Evolutionary conservation across 2,113 vertebrate genomes (phyloP).

Genomic region (Sakesphorus luctuosus): DNA sequence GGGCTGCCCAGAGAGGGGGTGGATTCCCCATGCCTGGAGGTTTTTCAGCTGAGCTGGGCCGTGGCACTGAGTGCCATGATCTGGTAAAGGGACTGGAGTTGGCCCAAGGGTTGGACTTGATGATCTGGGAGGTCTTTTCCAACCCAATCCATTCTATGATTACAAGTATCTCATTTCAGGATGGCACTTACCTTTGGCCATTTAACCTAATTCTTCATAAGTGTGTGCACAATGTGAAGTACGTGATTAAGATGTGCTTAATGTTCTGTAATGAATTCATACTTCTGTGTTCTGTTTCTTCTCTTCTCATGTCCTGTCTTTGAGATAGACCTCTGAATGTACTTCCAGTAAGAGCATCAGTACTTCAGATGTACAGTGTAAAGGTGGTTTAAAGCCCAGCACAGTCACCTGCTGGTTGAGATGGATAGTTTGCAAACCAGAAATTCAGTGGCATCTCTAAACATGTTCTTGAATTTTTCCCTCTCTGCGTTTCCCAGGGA

Average conservation of each 20-base stretch:
- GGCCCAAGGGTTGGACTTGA: no score
- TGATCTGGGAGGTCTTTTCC: no score
- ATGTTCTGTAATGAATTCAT: not conserved
- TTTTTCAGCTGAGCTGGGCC: no score
- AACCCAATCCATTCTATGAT: no score
- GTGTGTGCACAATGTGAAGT: not conserved
- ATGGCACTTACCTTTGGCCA: not conserved
- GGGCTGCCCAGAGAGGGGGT: no score
- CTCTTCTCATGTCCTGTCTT: not conserved
- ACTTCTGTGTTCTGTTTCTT: not conserved
- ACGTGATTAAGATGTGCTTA: not conserved
- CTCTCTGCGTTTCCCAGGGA: not conserved
- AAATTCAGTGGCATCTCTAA: not conserved
- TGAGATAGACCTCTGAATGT: not conserved
- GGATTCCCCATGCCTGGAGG: no score
- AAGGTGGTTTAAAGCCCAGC: not conserved
- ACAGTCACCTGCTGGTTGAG: not conserved
- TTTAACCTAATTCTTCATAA: not conserved
- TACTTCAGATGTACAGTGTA: not conserved
- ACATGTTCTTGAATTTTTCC: not conserved
- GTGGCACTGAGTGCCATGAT: no score
- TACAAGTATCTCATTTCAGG: not conserved
- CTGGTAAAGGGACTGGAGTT: no score
- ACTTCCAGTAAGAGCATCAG: not conserved
- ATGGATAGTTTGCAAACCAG: not conserved